Conservation (phyloP, 1,140 invertebrate species). For the Zaprionus nigranus region DNA sequence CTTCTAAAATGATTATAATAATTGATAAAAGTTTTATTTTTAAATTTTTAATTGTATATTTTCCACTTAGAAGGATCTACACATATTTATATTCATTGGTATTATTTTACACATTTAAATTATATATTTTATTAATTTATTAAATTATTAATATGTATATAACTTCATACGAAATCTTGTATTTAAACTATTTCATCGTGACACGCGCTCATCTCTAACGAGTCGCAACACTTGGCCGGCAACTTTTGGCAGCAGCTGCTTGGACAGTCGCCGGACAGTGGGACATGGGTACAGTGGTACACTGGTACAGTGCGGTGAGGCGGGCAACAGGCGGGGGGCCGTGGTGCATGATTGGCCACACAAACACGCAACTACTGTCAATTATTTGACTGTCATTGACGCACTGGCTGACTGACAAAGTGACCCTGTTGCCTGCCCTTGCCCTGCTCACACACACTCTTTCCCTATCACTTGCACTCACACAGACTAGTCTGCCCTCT, state of each 20-base stretch:
- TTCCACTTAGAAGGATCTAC: no score
- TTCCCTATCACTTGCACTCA: background rate
- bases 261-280: slow-evolving; percentile 22
- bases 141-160: no score
- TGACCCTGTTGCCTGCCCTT: slow-evolving; percentile 14
- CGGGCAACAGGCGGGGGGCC: slow-evolving; percentile 36
- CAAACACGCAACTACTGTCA: slow-evolving; percentile 84
- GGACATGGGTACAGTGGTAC: background rate
- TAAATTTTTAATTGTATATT: rapidly evolving
- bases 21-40: no score
- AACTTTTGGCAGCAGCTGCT: slow-evolving; percentile 49
- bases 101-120: no score
- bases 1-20: no score
- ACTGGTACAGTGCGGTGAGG: background rate
- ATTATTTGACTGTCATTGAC: slow-evolving; percentile 82
- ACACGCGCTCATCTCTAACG: slow-evolving; percentile 25
- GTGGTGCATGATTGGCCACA: slow-evolving; percentile 79
- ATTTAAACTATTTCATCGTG: slow-evolving; percentile 1
- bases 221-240: background rate
- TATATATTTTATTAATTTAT: no score
- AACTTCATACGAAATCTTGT: background rate
- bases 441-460: background rate
- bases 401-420: slow-evolving; percentile 69
- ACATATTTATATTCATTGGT: no score
- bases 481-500: slow-evolving; percentile 19